A percentile compares a stretch with the other conserved stretches of the same genome.
Conservation (phyloP, 92 coral and sea anemone genomes). For the Phenganax subtilis region DNA sequence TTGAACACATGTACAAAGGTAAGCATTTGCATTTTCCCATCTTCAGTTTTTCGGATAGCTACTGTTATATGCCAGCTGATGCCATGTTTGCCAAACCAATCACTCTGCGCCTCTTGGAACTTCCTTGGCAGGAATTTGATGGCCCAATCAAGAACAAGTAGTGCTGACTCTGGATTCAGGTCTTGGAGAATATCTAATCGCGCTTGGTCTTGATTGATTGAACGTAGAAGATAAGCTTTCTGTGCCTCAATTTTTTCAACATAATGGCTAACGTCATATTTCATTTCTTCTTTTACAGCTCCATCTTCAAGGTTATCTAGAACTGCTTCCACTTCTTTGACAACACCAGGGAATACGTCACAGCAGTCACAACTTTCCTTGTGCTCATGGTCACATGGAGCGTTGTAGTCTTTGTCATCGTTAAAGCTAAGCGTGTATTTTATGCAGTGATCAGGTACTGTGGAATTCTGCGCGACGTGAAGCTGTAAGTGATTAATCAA, state of each 20-base stretch:
- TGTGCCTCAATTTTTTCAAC: neutral
- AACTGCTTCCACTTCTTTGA: neutral
- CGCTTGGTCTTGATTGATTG: conserved; percentile 32
- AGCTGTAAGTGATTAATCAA: neutral
- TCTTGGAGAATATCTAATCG: conserved; percentile 14
- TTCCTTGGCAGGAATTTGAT: conserved; percentile 36
- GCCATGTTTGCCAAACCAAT: conserved; percentile 36
- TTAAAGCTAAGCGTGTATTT: neutral
- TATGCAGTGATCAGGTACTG: conserved; percentile 16
- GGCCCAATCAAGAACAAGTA: conserved; percentile 34
- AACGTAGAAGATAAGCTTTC: conserved; percentile 29
- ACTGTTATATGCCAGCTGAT: conserved; percentile 44
- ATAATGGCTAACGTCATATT: neutral
- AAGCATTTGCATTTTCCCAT: conserved; percentile 33
- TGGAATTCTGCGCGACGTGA: neutral
- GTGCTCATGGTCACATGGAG: conserved; percentile 16
- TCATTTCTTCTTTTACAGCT: conserved; percentile 3
- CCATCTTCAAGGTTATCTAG: neutral
- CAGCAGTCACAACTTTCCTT: conserved; percentile 25
- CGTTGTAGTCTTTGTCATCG: neutral
- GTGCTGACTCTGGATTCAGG: neutral
- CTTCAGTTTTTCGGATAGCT: conserved; percentile 4
- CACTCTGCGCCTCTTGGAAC: conserved; percentile 13
- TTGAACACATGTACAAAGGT: conserved; percentile 54
- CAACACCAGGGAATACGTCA: neutral